Percentiles rank a stretch among this genome's conserved stretches.
Conservation (phyloP, 2,797 vertebrate genomes). For the Taenioides sp. region DNA sequence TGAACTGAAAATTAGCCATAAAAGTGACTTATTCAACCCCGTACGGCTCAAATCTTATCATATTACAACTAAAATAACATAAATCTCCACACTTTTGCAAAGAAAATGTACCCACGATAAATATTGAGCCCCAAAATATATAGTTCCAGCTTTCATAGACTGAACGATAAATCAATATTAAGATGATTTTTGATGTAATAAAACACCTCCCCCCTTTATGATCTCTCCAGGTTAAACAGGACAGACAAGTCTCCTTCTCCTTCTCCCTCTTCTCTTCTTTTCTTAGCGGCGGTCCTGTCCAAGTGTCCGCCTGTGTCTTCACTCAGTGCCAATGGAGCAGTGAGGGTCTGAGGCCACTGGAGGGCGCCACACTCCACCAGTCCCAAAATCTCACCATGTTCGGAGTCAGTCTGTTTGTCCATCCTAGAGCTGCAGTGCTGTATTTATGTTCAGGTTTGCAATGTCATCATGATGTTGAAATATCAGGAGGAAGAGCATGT, state of each 20-base stretch:
- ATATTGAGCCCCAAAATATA: too few species aligned
- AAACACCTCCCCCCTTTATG: neutral
- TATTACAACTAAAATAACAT: too few species aligned
- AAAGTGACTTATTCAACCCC: too few species aligned
- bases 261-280: slow-evolving; percentile 68
- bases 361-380: slow-evolving; percentile 71
- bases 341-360: slow-evolving; percentile 76
- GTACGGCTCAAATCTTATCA: too few species aligned
- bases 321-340: slow-evolving; percentile 74
- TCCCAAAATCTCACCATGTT: slow-evolving; percentile 82
- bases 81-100: too few species aligned
- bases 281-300: slow-evolving; percentile 34
- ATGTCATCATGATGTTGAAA: too few species aligned
- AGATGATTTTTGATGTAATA: too few species aligned
- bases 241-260: slow-evolving; percentile 39
- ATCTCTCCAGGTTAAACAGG: slow-evolving; percentile 56
- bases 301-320: slow-evolving; percentile 68
- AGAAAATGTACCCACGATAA: too few species aligned
- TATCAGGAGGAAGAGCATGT: too few species aligned
- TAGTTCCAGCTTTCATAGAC: too few species aligned
- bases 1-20: too few species aligned
- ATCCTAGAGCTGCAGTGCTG: slow-evolving; percentile 75
- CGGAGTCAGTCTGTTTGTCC: slow-evolving; percentile 82
- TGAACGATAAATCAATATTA: too few species aligned
- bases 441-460: slow-evolving; percentile 28